These are phyloP conservation scores for Microplitis manilae DNA, from an alignment of 2,888 invertebrate species.

Conservation along the genomic window DNA sequence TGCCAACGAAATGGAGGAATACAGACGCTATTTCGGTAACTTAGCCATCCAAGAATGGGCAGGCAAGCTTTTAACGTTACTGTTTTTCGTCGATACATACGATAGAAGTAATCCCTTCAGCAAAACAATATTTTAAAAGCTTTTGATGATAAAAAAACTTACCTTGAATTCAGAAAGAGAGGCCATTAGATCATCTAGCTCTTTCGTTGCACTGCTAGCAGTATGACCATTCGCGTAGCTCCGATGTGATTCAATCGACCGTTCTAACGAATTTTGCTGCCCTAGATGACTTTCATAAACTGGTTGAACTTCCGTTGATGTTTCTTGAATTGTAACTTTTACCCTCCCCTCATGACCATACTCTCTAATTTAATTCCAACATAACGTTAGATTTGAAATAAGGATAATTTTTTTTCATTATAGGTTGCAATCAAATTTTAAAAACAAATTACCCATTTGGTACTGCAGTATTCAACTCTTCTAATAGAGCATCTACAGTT, in stretches of 20 bases:
- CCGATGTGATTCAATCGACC: slow-evolving; percentile 56
- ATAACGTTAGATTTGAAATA: background rate
- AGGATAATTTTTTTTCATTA: slow-evolving; percentile 43
- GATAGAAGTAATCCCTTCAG: slow-evolving; percentile 21
- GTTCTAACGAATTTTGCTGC: slow-evolving; percentile 60
- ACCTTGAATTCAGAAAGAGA: slow-evolving; percentile 97
- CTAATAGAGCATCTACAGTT: slow-evolving; percentile 90
- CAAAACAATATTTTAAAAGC: background rate
- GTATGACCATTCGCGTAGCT: slow-evolving; percentile 65
- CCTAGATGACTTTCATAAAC: slow-evolving; percentile 63
- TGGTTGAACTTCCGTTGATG: slow-evolving; percentile 69
- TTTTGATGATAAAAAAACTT: slow-evolving; percentile 55
- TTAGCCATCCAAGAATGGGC: slow-evolving; percentile 71
- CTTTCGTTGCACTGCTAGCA: slow-evolving; percentile 93
- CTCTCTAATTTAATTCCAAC: slow-evolving; percentile 54
- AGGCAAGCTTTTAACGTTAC: slow-evolving; percentile 64
- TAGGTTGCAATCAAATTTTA: background rate
- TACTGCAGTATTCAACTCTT: slow-evolving; percentile 86
- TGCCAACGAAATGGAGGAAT: slow-evolving; percentile 29
- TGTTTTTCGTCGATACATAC: slow-evolving; percentile 53
- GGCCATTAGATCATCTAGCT: slow-evolving; percentile 96
- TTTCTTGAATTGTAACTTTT: slow-evolving; percentile 72
- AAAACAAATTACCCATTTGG: slow-evolving; percentile 79
- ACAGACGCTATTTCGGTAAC: slow-evolving; percentile 70
- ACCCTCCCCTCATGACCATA: slow-evolving; percentile 69